Conservation (phyloP, 1,140 invertebrate species). For the Potamilus streckersoni region DNA sequence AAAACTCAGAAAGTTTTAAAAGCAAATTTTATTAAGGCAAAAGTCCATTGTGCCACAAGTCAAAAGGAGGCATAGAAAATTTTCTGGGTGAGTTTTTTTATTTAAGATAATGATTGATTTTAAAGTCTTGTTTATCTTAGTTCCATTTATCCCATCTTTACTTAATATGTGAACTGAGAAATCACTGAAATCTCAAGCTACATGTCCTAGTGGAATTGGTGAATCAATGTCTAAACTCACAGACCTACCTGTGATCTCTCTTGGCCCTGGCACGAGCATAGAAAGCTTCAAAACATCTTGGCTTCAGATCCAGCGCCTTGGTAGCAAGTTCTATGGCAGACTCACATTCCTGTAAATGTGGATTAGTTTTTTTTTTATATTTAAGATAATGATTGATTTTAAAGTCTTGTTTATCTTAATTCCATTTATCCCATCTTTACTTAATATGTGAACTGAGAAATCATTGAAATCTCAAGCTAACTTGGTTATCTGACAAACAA, state of each 20-base stretch:
- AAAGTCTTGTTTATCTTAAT: background rate
- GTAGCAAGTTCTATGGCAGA: constrained; percentile 86
- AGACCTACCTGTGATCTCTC: constrained; percentile 75
- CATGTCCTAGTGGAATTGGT: too few species aligned
- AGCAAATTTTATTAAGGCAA: too few species aligned
- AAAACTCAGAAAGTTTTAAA: too few species aligned
- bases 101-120: background rate
- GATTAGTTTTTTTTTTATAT: background rate
- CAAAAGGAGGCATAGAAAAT: too few species aligned
- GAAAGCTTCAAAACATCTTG: constrained; percentile 91
- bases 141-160: background rate
- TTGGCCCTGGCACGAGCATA: constrained; percentile 90
- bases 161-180: background rate
- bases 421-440: background rate
- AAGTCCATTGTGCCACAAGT: too few species aligned
- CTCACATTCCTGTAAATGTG: constrained; percentile 66
- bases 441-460: background rate
- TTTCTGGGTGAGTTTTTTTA: too few species aligned
- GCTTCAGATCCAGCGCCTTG: constrained; percentile 83
- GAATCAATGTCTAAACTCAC: background rate
- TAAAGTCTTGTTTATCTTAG: background rate
- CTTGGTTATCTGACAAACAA: background rate
- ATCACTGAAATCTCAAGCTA: background rate
- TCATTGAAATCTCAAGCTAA: background rate
- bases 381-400: constrained; percentile 1